Evolutionary conservation across 1,140 invertebrate species (phyloP), one percentile per base, ranked within the genome.

Genomic region (Sogatella furcifera): DNA sequence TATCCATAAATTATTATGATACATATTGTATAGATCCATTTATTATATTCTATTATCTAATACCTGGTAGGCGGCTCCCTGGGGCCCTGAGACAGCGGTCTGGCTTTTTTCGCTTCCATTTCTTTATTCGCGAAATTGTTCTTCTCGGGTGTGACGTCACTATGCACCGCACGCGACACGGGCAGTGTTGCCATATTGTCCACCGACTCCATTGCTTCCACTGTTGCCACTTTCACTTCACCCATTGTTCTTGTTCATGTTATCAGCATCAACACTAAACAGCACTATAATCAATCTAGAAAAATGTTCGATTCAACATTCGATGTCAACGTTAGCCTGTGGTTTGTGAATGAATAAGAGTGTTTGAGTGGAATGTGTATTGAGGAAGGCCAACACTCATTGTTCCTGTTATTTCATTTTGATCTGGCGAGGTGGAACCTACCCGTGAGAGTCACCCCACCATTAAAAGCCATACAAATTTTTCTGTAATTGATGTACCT

Each of bases 131-230:
- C 82, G 42, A 82, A 82, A 70, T 88, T 88, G 70, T 88, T 85
- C 73, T 85, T 87, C 71, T 88, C 86, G 42, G 84, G 83, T 64
- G 82, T 85, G 67, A 84, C 83, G 70, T 77, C 77, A 17, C 76
- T 73, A 82, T 76, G 54, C 34, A 57, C 52, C 78, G 78, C 70
- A 82, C 53, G 78, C 8, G 64, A 81, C 28, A 90, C 87, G 55
- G 88, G 88, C 71, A 91, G 78, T 9, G 88, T 91, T 66, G 88
- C 88, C 81, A 88, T 90, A 72, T 90, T 89, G 76, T 89, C 87
- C 62, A 85, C 82, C 54, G 85, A 79, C 73, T 89, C 86, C 67
- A 88, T 80, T 31, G 49, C 24, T 52, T 63, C 65, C 62, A 90
- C 88, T 41, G 88, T 90, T 64, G 88, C 85, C 73, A 90, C 85